Percentiles rank a stretch among this genome's conserved stretches.
Evolutionary conservation across 1,140 invertebrate species (phyloP).

Genomic region (fruit fly (Drosophila melanogaster)): Release_6_plus_ISO1_MT NT_037436.4:2545501-2546000

Average conservation of each 20-base stretch:
- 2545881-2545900: slow-evolving; percentile 17
- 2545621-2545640: slow-evolving; percentile 13
- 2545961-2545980: slow-evolving; percentile 4
- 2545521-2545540: slow-evolving; percentile 15
- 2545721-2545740: slow-evolving; percentile 1
- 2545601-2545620: slow-evolving; percentile 6
- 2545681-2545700: slow-evolving; percentile 7
- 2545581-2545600: neutral
- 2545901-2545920: slow-evolving; percentile 15
- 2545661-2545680: slow-evolving; percentile 23
- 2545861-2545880: neutral
- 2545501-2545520: slow-evolving; percentile 36
- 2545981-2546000: slow-evolving; percentile 2
- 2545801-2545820: neutral
- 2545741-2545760: neutral
- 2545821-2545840: neutral
- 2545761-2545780: no score
- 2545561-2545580: slow-evolving; percentile 36
- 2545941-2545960: slow-evolving; percentile 35
- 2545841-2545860: slow-evolving; percentile 1
- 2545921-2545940: neutral
- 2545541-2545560: slow-evolving; percentile 47
- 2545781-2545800: neutral
- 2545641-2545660: slow-evolving; percentile 22
- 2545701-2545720: slow-evolving; percentile 31